Base-by-base conservation (phyloP, 2,888 invertebrate genomes). In the Chamaedrilus cognettii region DNA sequence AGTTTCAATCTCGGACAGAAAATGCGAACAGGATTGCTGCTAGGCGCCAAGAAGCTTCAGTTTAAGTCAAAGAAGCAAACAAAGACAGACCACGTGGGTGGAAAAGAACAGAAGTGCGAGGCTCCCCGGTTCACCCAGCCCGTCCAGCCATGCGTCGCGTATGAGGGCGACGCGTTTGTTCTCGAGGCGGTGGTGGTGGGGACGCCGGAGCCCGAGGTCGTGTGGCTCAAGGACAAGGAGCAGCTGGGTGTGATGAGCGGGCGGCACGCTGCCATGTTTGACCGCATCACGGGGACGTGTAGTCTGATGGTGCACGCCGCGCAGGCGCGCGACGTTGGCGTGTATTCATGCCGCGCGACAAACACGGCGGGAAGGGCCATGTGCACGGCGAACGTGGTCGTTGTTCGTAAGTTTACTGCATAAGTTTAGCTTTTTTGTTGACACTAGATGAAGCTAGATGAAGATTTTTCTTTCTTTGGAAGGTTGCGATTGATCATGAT, bases 341-440 rank as follows among this genome's bases (percentile, higher is more conserved):
- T 86, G 60, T 98, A 97, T 83, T 95, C 94, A 5, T 94, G 96
- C 81, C 88, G 94, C 69, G 96, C 96, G n/a, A 90, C 91, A 1
- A 98, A 97, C 82, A 86, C 91, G 42, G 88, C 94, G 32, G 97
- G 97, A 56, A 88, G 89, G 68, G 96, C 94, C 5, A 91, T 91
- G 78, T 91, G 91, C 0, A 87, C 87, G 49, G 92, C 91, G 11
- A 86, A 84, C n/a, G 83, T 93, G 3, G 87, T 87, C n/a, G 91
- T 93, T 0, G 89, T 89, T 80, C 75, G 75, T 75, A 60, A 75
- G 75, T 75, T n/a, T n/a, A 33, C 31, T n/a, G n/a, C n/a, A n/a
- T 30, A 26, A 28, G 15, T 58, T 32, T 32, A 33, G 15, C 26
- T 2, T 4, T 58, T 4, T 11, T 23, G 19, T 15, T 15, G 49